These are phyloP conservation scores for Champsocephalus esox DNA, from an alignment of 2,797 vertebrate species.

Conservation along the genomic window DNA sequence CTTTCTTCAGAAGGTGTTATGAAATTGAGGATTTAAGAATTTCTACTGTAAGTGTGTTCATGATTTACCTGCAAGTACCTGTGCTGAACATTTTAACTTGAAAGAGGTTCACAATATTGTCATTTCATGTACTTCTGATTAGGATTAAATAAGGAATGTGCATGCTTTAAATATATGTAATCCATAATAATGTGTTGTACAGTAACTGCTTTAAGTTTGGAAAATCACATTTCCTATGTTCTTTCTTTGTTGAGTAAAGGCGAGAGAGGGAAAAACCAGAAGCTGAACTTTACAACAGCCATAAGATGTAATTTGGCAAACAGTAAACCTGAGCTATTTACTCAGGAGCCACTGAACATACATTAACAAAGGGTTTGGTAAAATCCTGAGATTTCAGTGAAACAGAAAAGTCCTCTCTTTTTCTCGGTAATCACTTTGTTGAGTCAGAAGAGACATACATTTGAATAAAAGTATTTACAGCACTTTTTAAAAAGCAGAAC, in stretches of 20 bases:
- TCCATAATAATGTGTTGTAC: neutral
- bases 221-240: conserved; percentile 30
- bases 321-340: conserved; percentile 32
- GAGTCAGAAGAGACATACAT: conserved; percentile 24
- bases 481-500: neutral
- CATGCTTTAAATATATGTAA: conserved; percentile 23
- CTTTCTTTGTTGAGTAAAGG: neutral
- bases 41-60: conserved; percentile 64
- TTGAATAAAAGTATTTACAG: conserved; percentile 3
- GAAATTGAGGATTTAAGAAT: conserved; percentile 67
- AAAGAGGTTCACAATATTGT: conserved; percentile 21
- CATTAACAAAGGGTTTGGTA: conserved; percentile 24
- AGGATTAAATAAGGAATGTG: conserved; percentile 6
- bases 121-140: conserved; percentile 20
- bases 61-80: conserved; percentile 64
- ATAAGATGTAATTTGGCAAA: conserved; percentile 41
- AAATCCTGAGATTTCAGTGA: conserved; percentile 31
- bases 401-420: conserved; percentile 26
- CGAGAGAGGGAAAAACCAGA: neutral
- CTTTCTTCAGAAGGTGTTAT: conserved; percentile 51
- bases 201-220: conserved; percentile 20
- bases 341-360: conserved; percentile 41
- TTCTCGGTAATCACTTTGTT: conserved; percentile 14
- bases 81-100: conserved; percentile 35
- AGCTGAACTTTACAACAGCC: conserved; percentile 23